These are phyloP conservation scores for Agonopterix arenella DNA, from an alignment of 2,888 invertebrate genomes.

Conservation along the genomic window DNA sequence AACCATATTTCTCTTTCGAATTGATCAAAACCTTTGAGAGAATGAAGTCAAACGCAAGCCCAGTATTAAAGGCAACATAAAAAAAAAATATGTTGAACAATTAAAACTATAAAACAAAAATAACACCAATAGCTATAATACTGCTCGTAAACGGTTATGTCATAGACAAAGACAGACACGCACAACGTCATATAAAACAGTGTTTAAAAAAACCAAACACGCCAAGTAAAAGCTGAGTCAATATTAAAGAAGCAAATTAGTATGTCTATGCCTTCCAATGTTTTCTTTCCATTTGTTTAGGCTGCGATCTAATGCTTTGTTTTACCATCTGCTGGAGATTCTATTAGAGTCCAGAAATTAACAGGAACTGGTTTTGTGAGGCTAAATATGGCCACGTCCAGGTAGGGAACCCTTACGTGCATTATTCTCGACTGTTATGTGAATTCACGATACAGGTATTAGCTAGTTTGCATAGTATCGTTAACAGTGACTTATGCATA, in stretches of 20 bases:
- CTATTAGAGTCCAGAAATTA: constrained; percentile 5
- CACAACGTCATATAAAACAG: constrained; percentile 1
- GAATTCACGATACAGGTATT: no score
- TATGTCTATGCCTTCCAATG: constrained; percentile 13
- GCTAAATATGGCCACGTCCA: neutral
- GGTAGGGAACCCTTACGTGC: neutral
- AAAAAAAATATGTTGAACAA: no score
- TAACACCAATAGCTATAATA: no score
- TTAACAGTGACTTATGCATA: no score
- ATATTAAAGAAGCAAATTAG: constrained; percentile 51
- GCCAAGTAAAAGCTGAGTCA: constrained; percentile 40
- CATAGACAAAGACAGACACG: no score
- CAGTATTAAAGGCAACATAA: no score
- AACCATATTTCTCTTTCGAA: no score
- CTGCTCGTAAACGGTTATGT: no score
- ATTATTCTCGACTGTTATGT: neutral
- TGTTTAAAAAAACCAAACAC: constrained; percentile 6
- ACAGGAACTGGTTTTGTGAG: neutral
- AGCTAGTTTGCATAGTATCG: no score
- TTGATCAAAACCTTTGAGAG: no score
- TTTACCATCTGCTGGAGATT: constrained; percentile 15
- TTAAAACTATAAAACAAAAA: no score
- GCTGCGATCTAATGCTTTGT: constrained; percentile 18
- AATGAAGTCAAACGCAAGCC: no score
- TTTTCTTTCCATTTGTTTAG: constrained; percentile 15